Conservation (phyloP, 2,888 invertebrate genomes). For the Dermolepida albohirtum region DNA sequence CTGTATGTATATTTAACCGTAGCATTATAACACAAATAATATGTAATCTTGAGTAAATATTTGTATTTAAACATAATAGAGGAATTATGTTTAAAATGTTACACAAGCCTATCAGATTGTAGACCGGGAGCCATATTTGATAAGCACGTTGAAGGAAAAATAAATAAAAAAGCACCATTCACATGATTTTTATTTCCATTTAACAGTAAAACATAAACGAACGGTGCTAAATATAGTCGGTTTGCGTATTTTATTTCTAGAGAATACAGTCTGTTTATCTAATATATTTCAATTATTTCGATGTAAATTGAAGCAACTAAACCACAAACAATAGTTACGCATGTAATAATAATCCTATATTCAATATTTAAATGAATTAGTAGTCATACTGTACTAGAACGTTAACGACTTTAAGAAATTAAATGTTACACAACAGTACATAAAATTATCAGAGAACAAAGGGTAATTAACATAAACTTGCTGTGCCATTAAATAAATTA, state of each 20-base stretch:
- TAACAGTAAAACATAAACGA: slow-evolving; percentile 27
- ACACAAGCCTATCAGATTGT: slow-evolving; percentile 41
- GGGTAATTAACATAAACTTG: too few relatives aligned
- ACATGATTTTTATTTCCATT: slow-evolving; percentile 29
- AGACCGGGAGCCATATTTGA: slow-evolving; percentile 43
- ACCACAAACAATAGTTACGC: too few relatives aligned
- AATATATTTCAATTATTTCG: too few relatives aligned
- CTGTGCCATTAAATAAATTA: too few relatives aligned
- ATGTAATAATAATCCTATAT: too few relatives aligned
- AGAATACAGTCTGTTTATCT: slow-evolving; percentile 1
- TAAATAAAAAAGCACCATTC: slow-evolving; percentile 42
- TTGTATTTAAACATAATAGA: slow-evolving; percentile 41
- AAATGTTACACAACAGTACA: too few relatives aligned
- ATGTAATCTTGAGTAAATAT: slow-evolving; percentile 42
- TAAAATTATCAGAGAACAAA: too few relatives aligned
- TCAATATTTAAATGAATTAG: too few relatives aligned
- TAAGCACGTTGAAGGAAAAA: slow-evolving; percentile 43
- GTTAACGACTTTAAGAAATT: too few relatives aligned
- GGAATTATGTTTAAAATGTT: slow-evolving; percentile 43
- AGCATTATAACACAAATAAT: slow-evolving; percentile 42
- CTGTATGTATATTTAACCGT: slow-evolving; percentile 40
- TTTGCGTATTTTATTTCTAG: slow-evolving; percentile 30
- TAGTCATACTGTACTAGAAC: too few relatives aligned
- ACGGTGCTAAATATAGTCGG: slow-evolving; percentile 29
- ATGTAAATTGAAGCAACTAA: too few relatives aligned